These are phyloP conservation scores for Perca fluviatilis DNA, from an alignment of 2,113 vertebrate genomes.

Conservation along the genomic window DNA sequence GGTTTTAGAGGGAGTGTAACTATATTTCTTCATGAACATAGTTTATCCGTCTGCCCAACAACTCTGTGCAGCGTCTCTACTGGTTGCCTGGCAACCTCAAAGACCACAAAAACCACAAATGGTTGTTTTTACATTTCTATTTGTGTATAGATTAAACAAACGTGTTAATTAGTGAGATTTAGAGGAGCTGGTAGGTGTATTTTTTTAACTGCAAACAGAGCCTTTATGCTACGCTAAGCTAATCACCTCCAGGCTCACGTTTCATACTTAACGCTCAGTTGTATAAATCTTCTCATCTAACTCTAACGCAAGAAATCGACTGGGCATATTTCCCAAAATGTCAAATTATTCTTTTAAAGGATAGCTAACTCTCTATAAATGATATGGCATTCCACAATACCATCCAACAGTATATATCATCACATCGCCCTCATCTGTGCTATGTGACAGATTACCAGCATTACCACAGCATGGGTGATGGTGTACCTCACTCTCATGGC, in stretches of 20 bases:
- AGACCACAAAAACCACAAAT: not conserved
- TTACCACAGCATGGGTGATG: constrained; percentile 46
- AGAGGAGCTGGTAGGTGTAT: not conserved
- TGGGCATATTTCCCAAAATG: not conserved
- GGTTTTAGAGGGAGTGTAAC: too few species aligned
- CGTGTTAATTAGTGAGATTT: not conserved
- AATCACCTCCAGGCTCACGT: not conserved
- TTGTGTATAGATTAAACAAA: not conserved
- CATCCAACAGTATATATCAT: constrained; percentile 1
- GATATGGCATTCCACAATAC: not conserved
- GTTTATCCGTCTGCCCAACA: too few species aligned
- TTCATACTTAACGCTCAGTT: not conserved
- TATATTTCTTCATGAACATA: too few species aligned
- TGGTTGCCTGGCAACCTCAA: too few species aligned
- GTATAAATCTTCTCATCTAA: not conserved
- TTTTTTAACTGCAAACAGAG: not conserved
- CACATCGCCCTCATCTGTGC: not conserved
- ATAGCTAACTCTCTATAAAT: constrained; percentile 5
- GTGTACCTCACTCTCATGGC: constrained; percentile 31
- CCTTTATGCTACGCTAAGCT: not conserved
- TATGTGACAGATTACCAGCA: constrained; percentile 25
- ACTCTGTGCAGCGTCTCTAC: too few species aligned
- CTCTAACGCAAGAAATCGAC: not conserved
- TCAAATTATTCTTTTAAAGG: not conserved
- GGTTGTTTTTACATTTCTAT: not conserved